Conservation (phyloP, 2,797 vertebrate species). For the Notamacropus eugenii region DNA sequence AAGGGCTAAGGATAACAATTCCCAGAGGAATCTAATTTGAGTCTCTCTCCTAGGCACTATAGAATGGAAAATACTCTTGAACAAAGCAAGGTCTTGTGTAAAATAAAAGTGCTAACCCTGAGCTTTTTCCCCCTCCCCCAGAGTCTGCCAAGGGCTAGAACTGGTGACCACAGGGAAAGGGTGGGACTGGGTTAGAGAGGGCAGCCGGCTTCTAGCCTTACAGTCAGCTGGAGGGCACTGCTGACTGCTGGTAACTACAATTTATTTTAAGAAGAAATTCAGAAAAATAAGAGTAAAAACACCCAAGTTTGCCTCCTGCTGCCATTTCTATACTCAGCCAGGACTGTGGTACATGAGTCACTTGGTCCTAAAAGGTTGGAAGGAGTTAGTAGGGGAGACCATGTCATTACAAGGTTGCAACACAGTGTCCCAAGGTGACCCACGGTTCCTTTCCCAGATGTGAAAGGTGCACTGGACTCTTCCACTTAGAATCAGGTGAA, state of each 20-base stretch:
- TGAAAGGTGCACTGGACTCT: conserved; percentile 16
- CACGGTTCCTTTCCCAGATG: background rate
- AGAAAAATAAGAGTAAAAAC: conserved; percentile 83
- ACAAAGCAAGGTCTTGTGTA: conserved; percentile 83
- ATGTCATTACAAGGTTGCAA: conserved; percentile 78
- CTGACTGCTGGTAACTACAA: conserved; percentile 84
- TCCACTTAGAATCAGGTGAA: background rate
- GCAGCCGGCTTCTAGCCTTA: conserved; percentile 73
- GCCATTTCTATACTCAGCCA: conserved; percentile 81
- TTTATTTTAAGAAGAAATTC: conserved; percentile 85
- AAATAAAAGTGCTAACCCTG: conserved; percentile 72
- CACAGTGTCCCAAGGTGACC: conserved; percentile 71
- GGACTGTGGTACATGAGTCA: conserved; percentile 84
- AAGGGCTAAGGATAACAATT: conserved; percentile 67
- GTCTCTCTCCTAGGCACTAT: conserved; percentile 64
- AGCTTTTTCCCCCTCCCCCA: conserved; percentile 62
- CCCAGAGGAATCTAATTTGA: conserved; percentile 74
- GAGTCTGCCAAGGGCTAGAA: conserved; percentile 77
- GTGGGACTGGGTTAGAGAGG: conserved; percentile 78
- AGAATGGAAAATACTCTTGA: conserved; percentile 76
- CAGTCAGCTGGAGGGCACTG: conserved; percentile 83
- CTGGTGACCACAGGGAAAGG: conserved; percentile 83
- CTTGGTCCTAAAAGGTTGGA: conserved; percentile 71
- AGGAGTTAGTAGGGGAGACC: conserved; percentile 69
- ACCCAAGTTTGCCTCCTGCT: conserved; percentile 78